These are phyloP conservation scores for Deroplatys truncata DNA, from an alignment of 2,888 invertebrate genomes.

Conservation along the genomic window DNA sequence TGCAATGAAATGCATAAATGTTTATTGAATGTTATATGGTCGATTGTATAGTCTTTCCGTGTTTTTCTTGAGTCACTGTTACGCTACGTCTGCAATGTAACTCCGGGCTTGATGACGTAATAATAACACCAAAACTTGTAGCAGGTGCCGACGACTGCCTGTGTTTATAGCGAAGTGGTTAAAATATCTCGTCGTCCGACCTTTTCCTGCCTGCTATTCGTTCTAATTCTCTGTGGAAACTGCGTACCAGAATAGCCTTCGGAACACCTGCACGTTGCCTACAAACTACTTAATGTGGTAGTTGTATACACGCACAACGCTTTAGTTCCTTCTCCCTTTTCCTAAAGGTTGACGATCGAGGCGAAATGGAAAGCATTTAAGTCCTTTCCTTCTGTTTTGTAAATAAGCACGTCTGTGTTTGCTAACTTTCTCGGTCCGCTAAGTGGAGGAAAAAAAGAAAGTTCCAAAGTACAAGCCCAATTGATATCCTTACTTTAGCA, in stretches of 20 bases:
- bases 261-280: neutral
- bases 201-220: neutral
- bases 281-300: neutral
- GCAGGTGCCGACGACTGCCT: neutral
- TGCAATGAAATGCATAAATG: no score
- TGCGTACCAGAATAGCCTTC: neutral
- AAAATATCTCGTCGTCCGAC: neutral
- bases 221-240: neutral
- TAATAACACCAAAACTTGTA: neutral
- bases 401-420: neutral
- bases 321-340: neutral
- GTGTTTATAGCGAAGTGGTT: conserved; percentile 7
- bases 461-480: no score
- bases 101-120: neutral
- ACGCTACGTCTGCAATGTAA: neutral
- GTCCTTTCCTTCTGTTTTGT: neutral
- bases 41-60: no score
- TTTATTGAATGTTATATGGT: no score
- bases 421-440: neutral
- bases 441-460: no score
- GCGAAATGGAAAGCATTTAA: neutral
- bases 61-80: neutral
- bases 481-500: no score
- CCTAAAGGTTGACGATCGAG: neutral
- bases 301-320: neutral